A percentile compares a stretch with the other conserved stretches of the same genome.
Evolutionary conservation across 2,113 vertebrate species (phyloP).

Genomic region (Setophaga coronata): DNA sequence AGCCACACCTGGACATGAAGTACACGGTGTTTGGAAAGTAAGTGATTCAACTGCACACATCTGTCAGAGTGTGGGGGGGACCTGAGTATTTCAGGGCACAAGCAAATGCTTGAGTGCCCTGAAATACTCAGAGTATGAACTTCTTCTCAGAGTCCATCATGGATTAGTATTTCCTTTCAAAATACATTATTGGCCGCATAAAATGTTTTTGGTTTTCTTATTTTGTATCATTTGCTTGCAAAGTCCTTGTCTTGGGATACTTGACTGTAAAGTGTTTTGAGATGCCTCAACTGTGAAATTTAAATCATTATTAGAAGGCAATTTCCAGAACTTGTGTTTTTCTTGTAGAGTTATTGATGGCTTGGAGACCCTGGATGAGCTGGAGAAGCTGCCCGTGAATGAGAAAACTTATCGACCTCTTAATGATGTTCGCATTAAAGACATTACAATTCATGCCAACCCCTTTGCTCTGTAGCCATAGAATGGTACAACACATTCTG

Average conservation of each 20-base stretch:
- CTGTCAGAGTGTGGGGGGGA: not conserved
- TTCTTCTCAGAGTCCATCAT: not conserved
- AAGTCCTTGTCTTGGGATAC: not conserved
- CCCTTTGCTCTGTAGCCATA: slow-evolving; percentile 86
- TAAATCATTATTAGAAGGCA: not conserved
- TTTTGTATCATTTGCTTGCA: not conserved
- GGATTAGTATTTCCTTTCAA: not conserved
- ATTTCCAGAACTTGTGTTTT: slow-evolving; percentile 1
- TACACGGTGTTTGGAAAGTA: slow-evolving; percentile 98
- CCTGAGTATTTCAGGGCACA: not conserved
- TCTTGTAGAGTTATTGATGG: slow-evolving; percentile 91
- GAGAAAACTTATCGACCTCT: slow-evolving; percentile 95
- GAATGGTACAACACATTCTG: not conserved
- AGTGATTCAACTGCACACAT: slow-evolving; percentile 13
- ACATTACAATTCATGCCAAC: slow-evolving; percentile 93
- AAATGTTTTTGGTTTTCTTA: not conserved
- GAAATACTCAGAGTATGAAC: not conserved
- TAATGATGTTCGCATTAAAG: slow-evolving; percentile 91
- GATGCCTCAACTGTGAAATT: not conserved
- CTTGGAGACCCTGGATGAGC: slow-evolving; percentile 92
- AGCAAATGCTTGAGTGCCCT: not conserved
- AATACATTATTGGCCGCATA: not conserved
- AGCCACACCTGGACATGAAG: slow-evolving; percentile 97
- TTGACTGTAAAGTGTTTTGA: not conserved
- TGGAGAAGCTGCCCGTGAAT: slow-evolving; percentile 95